Conservation (phyloP, 2,888 invertebrate species). For the Cremastinae sp. region DNA sequence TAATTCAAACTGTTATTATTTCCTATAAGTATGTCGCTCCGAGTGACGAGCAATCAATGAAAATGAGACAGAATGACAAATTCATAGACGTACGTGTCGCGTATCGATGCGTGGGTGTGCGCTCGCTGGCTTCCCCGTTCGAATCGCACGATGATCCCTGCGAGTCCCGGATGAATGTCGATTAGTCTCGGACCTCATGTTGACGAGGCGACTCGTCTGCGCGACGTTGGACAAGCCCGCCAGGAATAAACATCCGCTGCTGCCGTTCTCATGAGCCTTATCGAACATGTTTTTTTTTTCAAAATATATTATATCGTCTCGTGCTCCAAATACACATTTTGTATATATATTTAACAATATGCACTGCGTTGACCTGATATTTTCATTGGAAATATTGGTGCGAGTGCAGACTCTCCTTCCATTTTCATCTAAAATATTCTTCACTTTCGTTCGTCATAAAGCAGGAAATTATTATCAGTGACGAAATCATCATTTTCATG, state of each 20-base stretch:
- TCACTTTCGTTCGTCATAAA: too few species aligned
- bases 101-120: background rate
- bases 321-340: too few species aligned
- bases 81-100: conserved; percentile 12
- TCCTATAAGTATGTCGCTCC: conserved; percentile 9
- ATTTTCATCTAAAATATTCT: too few species aligned
- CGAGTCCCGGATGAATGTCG: conserved; percentile 39
- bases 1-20: conserved; percentile 49
- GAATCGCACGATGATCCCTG: conserved; percentile 21
- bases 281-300: too few species aligned
- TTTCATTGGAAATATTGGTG: too few species aligned
- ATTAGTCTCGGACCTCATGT: conserved; percentile 43
- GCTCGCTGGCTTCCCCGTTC: background rate
- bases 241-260: conserved; percentile 39
- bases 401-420: too few species aligned
- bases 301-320: too few species aligned
- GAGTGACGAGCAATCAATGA: conserved; percentile 18
- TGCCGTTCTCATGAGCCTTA: background rate
- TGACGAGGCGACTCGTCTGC: conserved; percentile 30
- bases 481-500: too few species aligned
- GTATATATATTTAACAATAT: too few species aligned
- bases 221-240: conserved; percentile 32
- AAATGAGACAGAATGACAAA: conserved; percentile 10
- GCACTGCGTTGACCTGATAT: too few species aligned
- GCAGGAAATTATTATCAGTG: too few species aligned